These are phyloP conservation scores for Syrmaticus mikado DNA, from an alignment of 2,113 vertebrate genomes.

Conservation along the genomic window DNA sequence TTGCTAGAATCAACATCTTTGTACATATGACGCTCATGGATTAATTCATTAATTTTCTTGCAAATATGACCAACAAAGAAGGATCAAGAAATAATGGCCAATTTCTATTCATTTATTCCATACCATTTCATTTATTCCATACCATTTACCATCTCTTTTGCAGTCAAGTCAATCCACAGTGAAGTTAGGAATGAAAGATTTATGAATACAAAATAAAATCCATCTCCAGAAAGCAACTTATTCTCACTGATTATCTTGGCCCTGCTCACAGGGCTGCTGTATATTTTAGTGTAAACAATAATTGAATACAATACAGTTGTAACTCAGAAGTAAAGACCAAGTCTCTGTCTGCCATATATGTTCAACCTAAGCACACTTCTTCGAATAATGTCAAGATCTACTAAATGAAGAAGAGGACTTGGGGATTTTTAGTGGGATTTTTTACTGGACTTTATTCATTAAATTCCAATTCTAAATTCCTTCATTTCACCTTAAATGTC, in stretches of 20 bases:
- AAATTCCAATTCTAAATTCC: not conserved
- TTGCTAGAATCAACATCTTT: not conserved
- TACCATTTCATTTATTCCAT: not conserved
- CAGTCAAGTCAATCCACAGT: not conserved
- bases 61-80: not conserved
- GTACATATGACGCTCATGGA: not conserved
- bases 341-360: not conserved
- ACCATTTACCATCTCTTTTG: not conserved
- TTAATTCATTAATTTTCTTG: not conserved
- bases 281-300: not conserved
- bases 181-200: not conserved
- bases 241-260: not conserved
- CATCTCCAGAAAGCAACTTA: not conserved
- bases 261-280: not conserved
- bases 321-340: not conserved
- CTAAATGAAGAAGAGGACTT: not conserved
- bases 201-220: not conserved
- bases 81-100: not conserved
- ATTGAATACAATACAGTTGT: not conserved
- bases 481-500: not conserved
- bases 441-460: not conserved
- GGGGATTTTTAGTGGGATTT: not conserved
- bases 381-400: not conserved
- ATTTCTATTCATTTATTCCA: not conserved
- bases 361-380: not conserved